phyloP scores from a whole-genome alignment of 1,140 invertebrate genomes.

The Trachelipus rathkii region DNA sequence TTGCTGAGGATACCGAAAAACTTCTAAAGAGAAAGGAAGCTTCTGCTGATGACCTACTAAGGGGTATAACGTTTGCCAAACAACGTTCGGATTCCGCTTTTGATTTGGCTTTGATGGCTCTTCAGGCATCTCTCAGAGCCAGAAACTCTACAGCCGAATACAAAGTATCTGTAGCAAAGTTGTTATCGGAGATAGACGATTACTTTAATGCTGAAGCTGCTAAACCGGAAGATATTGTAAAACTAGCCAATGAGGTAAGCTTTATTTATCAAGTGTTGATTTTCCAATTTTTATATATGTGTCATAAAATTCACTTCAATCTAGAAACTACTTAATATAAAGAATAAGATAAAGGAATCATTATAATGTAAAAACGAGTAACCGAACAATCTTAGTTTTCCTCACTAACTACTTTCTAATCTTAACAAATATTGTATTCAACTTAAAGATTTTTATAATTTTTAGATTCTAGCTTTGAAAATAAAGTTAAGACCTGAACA shows the following conservation, averaged over 20 bases:
- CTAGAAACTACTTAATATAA: no score
- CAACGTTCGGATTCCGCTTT: slow-evolving; percentile 57
- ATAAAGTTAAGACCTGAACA: slow-evolving; percentile 75
- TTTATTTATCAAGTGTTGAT: no score
- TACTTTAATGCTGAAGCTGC: slow-evolving; percentile 71
- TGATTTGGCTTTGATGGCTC: slow-evolving; percentile 59
- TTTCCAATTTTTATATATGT: no score
- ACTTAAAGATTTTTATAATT: slow-evolving; percentile 14
- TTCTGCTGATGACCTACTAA: slow-evolving; percentile 57
- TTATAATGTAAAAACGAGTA: no score
- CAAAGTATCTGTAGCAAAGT: slow-evolving; percentile 55
- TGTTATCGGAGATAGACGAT: slow-evolving; percentile 66
- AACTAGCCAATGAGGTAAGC: slow-evolving; percentile 67
- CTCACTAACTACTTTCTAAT: no score
- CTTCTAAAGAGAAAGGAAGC: slow-evolving; percentile 78
- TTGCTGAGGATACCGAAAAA: slow-evolving; percentile 75
- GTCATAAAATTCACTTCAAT: no score
- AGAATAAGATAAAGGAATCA: no score
- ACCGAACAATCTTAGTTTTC: no score
- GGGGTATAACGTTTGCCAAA: slow-evolving; percentile 59
- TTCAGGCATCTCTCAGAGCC: slow-evolving; percentile 56
- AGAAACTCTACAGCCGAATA: slow-evolving; percentile 59
- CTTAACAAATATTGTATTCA: no score
- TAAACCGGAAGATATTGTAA: slow-evolving; percentile 73
- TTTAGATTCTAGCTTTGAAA: slow-evolving; percentile 57